Percentiles rank a stretch among this genome's conserved stretches.
Conservation (phyloP, 1,140 invertebrate species). For the Diachasma alloeum region DNA sequence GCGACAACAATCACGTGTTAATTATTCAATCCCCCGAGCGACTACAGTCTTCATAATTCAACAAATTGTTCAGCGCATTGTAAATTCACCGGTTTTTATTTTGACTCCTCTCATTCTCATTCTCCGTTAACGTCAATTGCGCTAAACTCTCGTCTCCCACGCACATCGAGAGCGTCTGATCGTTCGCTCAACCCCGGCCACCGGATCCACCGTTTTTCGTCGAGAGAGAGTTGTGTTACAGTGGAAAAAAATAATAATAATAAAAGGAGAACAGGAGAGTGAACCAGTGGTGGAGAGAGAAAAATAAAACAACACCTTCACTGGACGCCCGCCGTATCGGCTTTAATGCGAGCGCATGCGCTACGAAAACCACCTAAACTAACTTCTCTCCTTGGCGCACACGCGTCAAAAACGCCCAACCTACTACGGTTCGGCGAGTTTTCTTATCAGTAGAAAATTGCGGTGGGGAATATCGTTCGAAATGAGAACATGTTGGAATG, state of each 20-base stretch:
- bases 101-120: too few relatives aligned
- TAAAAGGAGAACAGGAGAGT: background rate
- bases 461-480: background rate
- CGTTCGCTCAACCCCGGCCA: background rate
- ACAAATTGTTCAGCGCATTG: background rate
- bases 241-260: background rate
- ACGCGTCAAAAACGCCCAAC: background rate
- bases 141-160: background rate
- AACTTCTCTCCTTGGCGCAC: background rate
- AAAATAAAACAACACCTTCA: slow-evolving; percentile 5
- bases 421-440: too few relatives aligned
- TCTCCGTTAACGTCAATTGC: too few relatives aligned
- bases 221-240: background rate
- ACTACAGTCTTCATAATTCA: too few relatives aligned
- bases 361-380: background rate
- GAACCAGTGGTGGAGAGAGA: background rate
- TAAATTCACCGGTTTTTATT: too few relatives aligned
- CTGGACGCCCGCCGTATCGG: background rate
- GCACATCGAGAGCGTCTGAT: background rate
- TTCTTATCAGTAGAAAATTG: background rate
- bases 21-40: background rate
- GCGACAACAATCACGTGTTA: background rate
- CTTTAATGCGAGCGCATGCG: slow-evolving; percentile 6
- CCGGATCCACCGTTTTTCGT: too few relatives aligned
- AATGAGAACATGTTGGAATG: background rate